Evolutionary conservation across 2,113 vertebrate species (phyloP).

Genomic region (Pagrus major): DNA sequence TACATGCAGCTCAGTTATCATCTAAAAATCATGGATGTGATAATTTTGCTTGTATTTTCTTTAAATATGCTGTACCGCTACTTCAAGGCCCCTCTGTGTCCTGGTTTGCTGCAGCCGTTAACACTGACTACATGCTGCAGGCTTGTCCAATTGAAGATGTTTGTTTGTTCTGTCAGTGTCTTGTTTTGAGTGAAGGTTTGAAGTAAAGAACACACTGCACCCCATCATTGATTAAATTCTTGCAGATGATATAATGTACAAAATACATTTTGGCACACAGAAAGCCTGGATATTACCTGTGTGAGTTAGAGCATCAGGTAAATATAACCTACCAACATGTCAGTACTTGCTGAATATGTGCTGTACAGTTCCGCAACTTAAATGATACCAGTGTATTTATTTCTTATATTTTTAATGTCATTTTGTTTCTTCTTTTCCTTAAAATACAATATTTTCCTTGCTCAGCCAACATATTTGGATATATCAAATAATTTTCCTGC

Average conservation of each 20-base stretch:
- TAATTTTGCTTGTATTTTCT: not conserved
- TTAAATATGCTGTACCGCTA: conserved; percentile 9
- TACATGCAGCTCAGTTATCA: conserved; percentile 1
- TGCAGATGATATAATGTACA: not conserved
- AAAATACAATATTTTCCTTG: not conserved
- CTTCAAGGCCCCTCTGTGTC: conserved; percentile 31
- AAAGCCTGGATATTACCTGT: not conserved
- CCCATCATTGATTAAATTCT: not conserved
- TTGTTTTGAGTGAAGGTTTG: conserved; percentile 17
- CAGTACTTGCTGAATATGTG: not conserved
- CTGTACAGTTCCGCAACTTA: not conserved
- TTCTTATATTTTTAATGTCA: not conserved
- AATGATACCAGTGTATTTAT: not conserved
- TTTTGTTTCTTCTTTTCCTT: not conserved
- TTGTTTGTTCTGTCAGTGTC: conserved; percentile 13
- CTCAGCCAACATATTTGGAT: not conserved
- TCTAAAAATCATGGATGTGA: not conserved
- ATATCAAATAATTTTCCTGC: not conserved
- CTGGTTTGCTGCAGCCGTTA: conserved; percentile 3
- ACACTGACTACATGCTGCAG: conserved; percentile 5
- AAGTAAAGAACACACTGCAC: not conserved
- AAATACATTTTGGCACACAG: not conserved
- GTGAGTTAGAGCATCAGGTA: not conserved
- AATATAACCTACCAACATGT: not conserved
- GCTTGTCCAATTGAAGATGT: conserved; percentile 1